These are phyloP conservation scores for Epizoanthus illoricatus DNA, from an alignment of 92 coral and sea anemone species.

Conservation along the genomic window DNA sequence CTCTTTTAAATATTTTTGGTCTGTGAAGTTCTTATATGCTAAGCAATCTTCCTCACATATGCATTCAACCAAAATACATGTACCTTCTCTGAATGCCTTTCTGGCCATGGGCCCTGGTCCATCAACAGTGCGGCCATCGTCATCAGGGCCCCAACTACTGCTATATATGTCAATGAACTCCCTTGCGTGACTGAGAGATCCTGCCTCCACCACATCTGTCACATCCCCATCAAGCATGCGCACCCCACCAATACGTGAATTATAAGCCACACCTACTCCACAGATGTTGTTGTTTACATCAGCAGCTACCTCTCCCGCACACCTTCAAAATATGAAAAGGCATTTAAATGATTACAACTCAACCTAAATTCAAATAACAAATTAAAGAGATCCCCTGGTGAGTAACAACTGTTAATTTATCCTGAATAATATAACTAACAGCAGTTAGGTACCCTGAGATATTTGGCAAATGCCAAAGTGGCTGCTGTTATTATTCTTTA, in stretches of 20 bases:
- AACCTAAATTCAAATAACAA: no score
- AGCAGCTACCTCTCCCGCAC: constrained; percentile 99
- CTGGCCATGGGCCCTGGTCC: constrained; percentile 94
- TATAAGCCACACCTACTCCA: constrained; percentile 97
- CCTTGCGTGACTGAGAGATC: constrained; percentile 73
- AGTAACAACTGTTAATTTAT: no score
- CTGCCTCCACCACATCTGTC: constrained; percentile 88
- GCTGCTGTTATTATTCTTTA: no score
- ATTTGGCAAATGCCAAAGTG: no score
- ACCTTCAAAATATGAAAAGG: constrained; percentile 47
- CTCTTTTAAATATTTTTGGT: neutral
- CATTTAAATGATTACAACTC: no score
- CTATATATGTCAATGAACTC: constrained; percentile 93
- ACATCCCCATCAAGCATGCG: constrained; percentile 99
- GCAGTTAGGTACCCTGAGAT: no score
- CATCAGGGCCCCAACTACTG: constrained; percentile 99
- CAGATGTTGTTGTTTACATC: constrained; percentile 70
- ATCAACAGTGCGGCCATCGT: constrained; percentile 94
- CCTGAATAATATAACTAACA: no score
- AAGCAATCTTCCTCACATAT: neutral
- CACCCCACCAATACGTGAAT: constrained; percentile 93
- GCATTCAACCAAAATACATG: neutral
- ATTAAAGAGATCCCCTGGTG: no score
- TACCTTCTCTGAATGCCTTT: constrained; percentile 92
- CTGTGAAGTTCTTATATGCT: neutral